Conservation (phyloP, 1,140 invertebrate genomes). For the Halotydeus destructor region DNA sequence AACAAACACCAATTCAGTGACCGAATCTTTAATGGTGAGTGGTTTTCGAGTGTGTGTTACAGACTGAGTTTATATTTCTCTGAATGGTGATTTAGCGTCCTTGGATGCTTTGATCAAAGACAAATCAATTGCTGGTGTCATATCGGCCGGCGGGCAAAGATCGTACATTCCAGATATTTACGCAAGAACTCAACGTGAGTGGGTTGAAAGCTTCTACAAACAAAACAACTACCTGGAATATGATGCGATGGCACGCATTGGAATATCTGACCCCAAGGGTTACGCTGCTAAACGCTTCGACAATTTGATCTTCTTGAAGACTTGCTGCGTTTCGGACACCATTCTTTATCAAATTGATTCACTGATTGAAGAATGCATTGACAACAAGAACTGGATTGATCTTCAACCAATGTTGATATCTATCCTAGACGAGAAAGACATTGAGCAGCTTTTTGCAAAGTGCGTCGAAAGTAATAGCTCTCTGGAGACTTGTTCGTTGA, state of each 20-base stretch:
- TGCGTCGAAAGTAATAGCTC: constrained; percentile 13
- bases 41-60: not conserved
- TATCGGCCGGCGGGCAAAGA: constrained; percentile 39
- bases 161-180: constrained; percentile 75
- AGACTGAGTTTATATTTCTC: constrained; percentile 6
- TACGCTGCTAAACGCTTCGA: constrained; percentile 26
- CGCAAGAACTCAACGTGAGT: constrained; percentile 62
- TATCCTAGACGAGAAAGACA: constrained; percentile 17
- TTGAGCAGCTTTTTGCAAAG: constrained; percentile 13
- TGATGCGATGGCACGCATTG: constrained; percentile 62
- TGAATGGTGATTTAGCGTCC: constrained; percentile 29
- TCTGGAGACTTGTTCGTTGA: constrained; percentile 20
- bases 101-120: constrained; percentile 41
- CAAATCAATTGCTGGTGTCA: constrained; percentile 44
- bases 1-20: constrained; percentile 58
- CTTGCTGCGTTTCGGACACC: constrained; percentile 46
- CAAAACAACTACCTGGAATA: constrained; percentile 87
- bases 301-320: not conserved
- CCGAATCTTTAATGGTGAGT: constrained; percentile 54
- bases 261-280: constrained; percentile 58
- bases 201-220: constrained; percentile 73
- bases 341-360: constrained; percentile 56
- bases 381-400: constrained; percentile 52
- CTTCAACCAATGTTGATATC: constrained; percentile 28
- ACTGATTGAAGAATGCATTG: constrained; percentile 59